A percentile compares a stretch with the other conserved stretches of the same genome.
Conservation (phyloP, 2,797 vertebrate genomes). For the Coccyzus lansbergi region DNA sequence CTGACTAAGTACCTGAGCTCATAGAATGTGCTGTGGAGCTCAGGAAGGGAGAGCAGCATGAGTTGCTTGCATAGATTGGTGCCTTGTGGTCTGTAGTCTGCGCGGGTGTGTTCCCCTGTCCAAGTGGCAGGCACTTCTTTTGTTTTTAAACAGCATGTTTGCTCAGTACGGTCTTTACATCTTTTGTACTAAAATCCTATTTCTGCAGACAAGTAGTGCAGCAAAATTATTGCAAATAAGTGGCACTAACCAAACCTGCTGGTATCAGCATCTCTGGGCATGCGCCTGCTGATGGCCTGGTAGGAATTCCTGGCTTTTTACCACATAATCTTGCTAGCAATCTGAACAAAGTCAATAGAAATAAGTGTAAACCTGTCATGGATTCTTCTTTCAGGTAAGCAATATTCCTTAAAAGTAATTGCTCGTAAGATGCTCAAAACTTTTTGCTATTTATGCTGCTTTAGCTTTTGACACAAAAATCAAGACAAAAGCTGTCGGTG, state of each 20-base stretch:
- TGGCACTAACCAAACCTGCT: background rate
- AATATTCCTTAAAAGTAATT: background rate
- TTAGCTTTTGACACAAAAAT: conserved; percentile 37
- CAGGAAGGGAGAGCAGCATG: background rate
- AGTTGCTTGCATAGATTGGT: background rate
- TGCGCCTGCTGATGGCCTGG: background rate
- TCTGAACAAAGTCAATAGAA: background rate
- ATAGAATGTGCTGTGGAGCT: background rate
- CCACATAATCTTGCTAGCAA: conserved; percentile 30
- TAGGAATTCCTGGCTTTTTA: background rate
- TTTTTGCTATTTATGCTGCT: conserved; percentile 12
- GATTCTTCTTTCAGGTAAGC: conserved; percentile 49
- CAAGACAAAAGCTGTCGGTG: conserved; percentile 27
- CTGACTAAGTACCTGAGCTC: fast-evolving
- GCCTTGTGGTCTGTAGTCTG: background rate
- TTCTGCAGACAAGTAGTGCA: background rate
- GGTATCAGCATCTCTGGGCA: background rate
- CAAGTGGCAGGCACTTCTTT: background rate
- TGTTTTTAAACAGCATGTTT: background rate
- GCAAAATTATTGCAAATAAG: background rate
- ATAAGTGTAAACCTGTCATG: background rate
- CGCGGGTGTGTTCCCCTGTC: background rate
- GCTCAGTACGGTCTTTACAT: background rate
- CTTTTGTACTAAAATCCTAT: background rate
- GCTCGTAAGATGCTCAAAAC: conserved; percentile 33